Conservation (phyloP, 2,888 invertebrate species). For the Nemotelus pantherinus region DNA sequence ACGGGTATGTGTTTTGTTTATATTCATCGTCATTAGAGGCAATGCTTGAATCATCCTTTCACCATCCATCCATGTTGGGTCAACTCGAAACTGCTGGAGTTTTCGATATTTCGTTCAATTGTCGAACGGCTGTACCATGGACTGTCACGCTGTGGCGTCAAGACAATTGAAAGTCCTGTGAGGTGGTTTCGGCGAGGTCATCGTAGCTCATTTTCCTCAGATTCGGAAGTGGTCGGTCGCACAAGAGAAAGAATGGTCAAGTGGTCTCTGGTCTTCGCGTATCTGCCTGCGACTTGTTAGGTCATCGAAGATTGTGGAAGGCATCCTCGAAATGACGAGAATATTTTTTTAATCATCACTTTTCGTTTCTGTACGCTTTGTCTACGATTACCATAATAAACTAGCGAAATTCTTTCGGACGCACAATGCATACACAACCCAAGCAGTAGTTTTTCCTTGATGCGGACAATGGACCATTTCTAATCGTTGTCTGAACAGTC, state of each 20-base stretch:
- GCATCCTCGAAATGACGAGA: not conserved
- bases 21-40: too few relatives aligned
- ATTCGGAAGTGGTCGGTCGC: slow-evolving; percentile 24
- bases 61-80: too few relatives aligned
- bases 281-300: slow-evolving; percentile 31
- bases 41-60: too few relatives aligned
- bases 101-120: not conserved
- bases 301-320: slow-evolving; percentile 25
- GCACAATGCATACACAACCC: not conserved
- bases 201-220: slow-evolving; percentile 7
- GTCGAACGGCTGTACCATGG: not conserved
- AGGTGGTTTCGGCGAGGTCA: slow-evolving; percentile 12
- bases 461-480: not conserved
- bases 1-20: too few relatives aligned
- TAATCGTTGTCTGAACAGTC: not conserved
- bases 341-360: not conserved
- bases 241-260: slow-evolving; percentile 1
- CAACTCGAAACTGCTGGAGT: not conserved
- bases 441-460: slow-evolving; percentile 35
- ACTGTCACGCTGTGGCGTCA: slow-evolving; percentile 22
- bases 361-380: not conserved
- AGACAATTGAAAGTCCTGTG: slow-evolving; percentile 14
- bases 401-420: too few relatives aligned
- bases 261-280: not conserved
- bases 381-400: not conserved